Percentiles rank a stretch among this genome's conserved stretches.
Conservation (phyloP, 2,888 invertebrate genomes). For the Octodonta nipae region DNA sequence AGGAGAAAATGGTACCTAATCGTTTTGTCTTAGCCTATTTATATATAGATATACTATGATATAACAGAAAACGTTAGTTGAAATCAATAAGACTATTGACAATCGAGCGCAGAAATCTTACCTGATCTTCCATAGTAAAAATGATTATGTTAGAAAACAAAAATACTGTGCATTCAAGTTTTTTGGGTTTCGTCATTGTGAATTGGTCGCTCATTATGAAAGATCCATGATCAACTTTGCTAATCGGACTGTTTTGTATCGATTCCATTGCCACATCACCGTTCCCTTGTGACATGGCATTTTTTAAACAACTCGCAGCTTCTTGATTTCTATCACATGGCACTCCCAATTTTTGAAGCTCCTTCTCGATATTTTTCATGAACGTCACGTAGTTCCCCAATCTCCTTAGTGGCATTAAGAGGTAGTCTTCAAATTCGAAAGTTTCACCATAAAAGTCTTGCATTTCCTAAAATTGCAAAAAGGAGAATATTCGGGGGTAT, state of each 20-base stretch:
- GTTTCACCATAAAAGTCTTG: conserved; percentile 33
- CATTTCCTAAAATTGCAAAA: conserved; percentile 34
- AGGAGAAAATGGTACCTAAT: too few species aligned
- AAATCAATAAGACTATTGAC: too few species aligned
- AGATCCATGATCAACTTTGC: conserved; percentile 24
- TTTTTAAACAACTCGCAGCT: too few species aligned
- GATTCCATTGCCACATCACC: conserved; percentile 30
- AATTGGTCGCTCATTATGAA: conserved; percentile 28
- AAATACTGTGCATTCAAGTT: conserved; percentile 27
- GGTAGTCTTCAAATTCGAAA: conserved; percentile 27
- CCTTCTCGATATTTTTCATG: conserved; percentile 26
- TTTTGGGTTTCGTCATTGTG: conserved; percentile 22
- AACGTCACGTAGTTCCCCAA: conserved; percentile 30
- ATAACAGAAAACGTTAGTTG: too few species aligned
- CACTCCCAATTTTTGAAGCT: conserved; percentile 32
- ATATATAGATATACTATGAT: too few species aligned
- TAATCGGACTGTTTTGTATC: conserved; percentile 32
- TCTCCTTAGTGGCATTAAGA: conserved; percentile 30
- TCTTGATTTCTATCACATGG: too few species aligned
- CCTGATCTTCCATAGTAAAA: conserved; percentile 21
- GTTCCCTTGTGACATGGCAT: conserved; percentile 29
- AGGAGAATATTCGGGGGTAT: too few species aligned
- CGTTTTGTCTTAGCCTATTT: too few species aligned
- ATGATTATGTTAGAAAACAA: conserved; percentile 29
- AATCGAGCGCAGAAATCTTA: too few species aligned